A percentile compares a stretch with the other conserved stretches of the same genome.
phyloP scores from a whole-genome alignment of 1,140 invertebrate genomes.

The Nomia melanderi region DNA sequence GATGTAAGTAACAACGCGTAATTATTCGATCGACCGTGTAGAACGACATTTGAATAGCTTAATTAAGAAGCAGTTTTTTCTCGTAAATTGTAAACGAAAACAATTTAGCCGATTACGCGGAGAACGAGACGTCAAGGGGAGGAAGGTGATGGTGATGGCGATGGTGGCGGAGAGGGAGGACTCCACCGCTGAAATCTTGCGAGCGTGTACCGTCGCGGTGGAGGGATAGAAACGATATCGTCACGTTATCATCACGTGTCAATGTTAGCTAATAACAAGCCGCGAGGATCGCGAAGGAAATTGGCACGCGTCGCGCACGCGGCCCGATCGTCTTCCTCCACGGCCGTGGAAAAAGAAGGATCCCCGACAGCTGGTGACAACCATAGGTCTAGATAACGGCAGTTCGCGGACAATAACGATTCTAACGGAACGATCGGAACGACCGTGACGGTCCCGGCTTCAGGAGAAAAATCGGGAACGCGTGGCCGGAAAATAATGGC shows the following conservation, averaged over 20 bases:
- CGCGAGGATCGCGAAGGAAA: slow-evolving; percentile 41
- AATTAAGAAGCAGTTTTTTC: not conserved
- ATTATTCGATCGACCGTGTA: not conserved
- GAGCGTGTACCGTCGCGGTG: too few species aligned
- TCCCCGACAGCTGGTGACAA: too few species aligned
- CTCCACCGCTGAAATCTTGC: slow-evolving; percentile 5
- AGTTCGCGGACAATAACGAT: slow-evolving; percentile 12
- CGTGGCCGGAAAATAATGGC: not conserved
- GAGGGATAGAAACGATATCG: slow-evolving; percentile 38
- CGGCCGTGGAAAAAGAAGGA: slow-evolving; percentile 12
- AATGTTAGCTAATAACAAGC: slow-evolving; percentile 43
- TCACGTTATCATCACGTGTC: slow-evolving; percentile 59
- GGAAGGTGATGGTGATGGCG: too few species aligned
- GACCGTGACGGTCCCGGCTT: not conserved
- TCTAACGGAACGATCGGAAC: not conserved
- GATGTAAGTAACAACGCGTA: not conserved
- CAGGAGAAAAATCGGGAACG: slow-evolving; percentile 2
- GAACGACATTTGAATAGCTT: not conserved
- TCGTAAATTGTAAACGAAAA: slow-evolving; percentile 1
- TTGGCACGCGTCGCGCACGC: slow-evolving; percentile 59
- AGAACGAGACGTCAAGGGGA: too few species aligned
- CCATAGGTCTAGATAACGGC: too few species aligned
- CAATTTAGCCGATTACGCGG: not conserved
- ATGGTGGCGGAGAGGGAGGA: not conserved
- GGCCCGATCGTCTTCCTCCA: slow-evolving; percentile 9